phyloP scores from a whole-genome alignment of 2,888 invertebrate genomes.

The Lingula anatina region DNA sequence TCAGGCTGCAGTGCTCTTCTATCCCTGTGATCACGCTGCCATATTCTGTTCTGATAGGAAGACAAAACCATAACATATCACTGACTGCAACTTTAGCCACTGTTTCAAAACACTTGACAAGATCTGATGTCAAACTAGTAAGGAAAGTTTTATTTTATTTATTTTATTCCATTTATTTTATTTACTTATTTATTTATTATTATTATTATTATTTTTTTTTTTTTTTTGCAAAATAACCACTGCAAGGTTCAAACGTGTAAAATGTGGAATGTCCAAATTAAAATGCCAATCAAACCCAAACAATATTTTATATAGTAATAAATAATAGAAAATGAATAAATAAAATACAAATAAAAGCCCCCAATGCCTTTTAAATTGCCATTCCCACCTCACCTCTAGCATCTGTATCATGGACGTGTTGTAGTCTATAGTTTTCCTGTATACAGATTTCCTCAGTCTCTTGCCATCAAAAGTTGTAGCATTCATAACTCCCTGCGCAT shows the following conservation, averaged over 20 bases:
- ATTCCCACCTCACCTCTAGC: constrained; percentile 85
- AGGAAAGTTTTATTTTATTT: neutral
- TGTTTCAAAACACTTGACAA: constrained; percentile 11
- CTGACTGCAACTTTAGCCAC: no score
- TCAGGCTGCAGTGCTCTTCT: constrained; percentile 88
- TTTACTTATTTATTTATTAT: no score
- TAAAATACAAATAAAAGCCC: neutral
- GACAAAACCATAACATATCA: neutral
- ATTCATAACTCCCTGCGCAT: constrained; percentile 8
- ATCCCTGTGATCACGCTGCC: constrained; percentile 91
- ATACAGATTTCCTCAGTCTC: constrained; percentile 88
- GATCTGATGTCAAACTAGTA: neutral
- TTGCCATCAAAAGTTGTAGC: constrained; percentile 69
- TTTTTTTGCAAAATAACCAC: no score
- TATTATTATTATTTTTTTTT: no score
- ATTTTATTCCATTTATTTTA: no score
- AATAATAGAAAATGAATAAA: no score
- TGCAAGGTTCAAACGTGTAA: no score
- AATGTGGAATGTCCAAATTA: no score
- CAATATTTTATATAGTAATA: no score
- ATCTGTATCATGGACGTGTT: constrained; percentile 90
- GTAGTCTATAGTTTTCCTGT: constrained; percentile 97
- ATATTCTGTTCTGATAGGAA: constrained; percentile 71
- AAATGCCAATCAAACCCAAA: no score
- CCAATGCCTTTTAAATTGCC: constrained; percentile 1